Evolutionary conservation across 2,888 invertebrate genomes (phyloP).

Genomic region (Coecobrya sp.): DNA sequence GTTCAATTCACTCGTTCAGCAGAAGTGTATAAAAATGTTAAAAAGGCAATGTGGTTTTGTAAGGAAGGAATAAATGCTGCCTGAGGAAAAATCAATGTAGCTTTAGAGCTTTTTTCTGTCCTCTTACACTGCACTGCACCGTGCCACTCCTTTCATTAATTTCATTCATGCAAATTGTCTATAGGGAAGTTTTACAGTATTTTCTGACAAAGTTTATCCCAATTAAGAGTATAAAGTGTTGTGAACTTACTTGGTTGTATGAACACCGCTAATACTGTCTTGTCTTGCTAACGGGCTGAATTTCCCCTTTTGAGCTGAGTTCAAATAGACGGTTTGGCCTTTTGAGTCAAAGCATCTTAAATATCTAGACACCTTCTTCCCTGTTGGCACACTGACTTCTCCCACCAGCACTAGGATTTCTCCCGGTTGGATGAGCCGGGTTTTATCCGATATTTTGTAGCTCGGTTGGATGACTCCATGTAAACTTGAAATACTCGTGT

Average conservation of each 20-base stretch:
- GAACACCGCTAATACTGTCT: constrained; percentile 98
- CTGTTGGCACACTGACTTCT: constrained; percentile 89
- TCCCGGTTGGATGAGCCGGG: constrained; percentile 93
- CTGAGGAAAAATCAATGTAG: not conserved
- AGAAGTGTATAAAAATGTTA: not conserved
- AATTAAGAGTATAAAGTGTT: not conserved
- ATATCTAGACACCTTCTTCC: constrained; percentile 91
- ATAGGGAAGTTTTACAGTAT: not conserved
- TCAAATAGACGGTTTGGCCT: constrained; percentile 93
- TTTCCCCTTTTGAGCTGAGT: constrained; percentile 92
- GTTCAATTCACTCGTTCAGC: not conserved
- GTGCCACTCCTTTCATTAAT: not conserved
- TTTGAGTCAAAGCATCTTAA: constrained; percentile 95
- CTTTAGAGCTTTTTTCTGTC: not conserved
- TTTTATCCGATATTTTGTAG: constrained; percentile 88
- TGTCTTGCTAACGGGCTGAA: constrained; percentile 96
- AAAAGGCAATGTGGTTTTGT: not conserved
- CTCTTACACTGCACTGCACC: not conserved
- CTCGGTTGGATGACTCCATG: constrained; percentile 89
- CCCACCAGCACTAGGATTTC: constrained; percentile 94
- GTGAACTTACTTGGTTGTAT: constrained; percentile 90
- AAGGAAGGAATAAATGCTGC: not conserved
- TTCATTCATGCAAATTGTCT: not conserved
- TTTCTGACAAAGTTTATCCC: not conserved
- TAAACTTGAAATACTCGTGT: constrained; percentile 88